Conservation (phyloP, 2,113 vertebrate genomes). For the Aythya baeri region DNA sequence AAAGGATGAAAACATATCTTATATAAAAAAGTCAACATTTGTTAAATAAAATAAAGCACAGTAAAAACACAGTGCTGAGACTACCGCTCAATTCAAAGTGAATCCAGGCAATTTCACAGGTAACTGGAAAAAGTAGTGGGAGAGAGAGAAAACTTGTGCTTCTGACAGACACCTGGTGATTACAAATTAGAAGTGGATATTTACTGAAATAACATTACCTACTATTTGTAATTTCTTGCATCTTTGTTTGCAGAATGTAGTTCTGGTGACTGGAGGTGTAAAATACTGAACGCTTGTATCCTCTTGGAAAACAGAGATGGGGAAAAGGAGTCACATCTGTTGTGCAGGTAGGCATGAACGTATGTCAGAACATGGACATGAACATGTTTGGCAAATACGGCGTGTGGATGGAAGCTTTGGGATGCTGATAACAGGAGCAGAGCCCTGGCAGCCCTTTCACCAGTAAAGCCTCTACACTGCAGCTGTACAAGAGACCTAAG, state of each 20-base stretch:
- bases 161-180: background rate
- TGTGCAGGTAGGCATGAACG: background rate
- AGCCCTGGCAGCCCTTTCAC: background rate
- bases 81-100: background rate
- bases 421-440: background rate
- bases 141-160: background rate
- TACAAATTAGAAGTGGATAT: background rate
- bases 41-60: background rate
- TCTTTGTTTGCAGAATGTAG: background rate
- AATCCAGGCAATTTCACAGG: background rate
- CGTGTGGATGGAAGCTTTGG: background rate
- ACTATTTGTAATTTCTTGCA: background rate
- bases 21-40: background rate
- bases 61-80: background rate
- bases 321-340: background rate
- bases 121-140: background rate
- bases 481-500: fast-evolving
- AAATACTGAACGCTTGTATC: background rate
- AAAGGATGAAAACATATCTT: background rate
- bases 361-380: background rate
- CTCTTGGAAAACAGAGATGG: background rate
- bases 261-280: background rate
- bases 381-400: background rate
- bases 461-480: background rate
- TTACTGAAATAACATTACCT: background rate